Evolutionary conservation across 2,113 vertebrate species (phyloP).

Genomic region (Neodontobutis hainanensis): DNA sequence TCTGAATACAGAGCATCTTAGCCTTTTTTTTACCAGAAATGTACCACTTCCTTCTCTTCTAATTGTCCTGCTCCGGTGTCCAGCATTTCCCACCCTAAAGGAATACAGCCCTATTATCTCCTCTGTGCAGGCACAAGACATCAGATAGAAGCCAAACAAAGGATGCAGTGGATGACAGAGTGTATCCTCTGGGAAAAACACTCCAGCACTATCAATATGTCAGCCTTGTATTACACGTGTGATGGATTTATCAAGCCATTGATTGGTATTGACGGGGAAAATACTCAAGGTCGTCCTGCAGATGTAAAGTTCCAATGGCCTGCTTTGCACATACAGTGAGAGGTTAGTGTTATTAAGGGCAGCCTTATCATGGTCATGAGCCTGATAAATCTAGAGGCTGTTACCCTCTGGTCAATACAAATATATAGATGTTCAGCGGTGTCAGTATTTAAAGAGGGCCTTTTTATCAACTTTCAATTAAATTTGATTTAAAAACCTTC

Average conservation of each 20-base stretch:
- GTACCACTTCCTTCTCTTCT: neutral
- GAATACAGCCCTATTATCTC: conserved; percentile 4
- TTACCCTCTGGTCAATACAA: conserved; percentile 18
- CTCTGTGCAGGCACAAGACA: neutral
- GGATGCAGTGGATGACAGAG: conserved; percentile 15
- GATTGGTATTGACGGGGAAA: conserved; percentile 38
- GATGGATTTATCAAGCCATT: conserved; percentile 46
- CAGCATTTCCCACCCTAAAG: neutral
- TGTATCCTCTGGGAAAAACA: conserved; percentile 20
- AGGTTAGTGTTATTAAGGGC: conserved; percentile 1
- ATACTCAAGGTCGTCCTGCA: conserved; percentile 35
- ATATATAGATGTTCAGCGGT: neutral
- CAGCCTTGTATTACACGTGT: conserved; percentile 37
- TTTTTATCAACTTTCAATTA: neutral
- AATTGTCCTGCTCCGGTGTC: neutral
- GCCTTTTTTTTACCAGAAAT: neutral
- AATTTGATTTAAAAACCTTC: neutral
- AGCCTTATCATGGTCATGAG: neutral
- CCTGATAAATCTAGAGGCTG: neutral
- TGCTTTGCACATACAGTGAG: neutral
- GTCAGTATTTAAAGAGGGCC: neutral
- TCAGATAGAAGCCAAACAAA: conserved; percentile 13
- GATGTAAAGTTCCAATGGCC: neutral
- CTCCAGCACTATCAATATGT: conserved; percentile 25
- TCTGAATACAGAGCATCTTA: too few species aligned